Percentiles rank a stretch among this genome's conserved stretches.
Evolutionary conservation across 1,140 invertebrate species (phyloP).

Genomic region (Doryteuthis pealeii): DNA sequence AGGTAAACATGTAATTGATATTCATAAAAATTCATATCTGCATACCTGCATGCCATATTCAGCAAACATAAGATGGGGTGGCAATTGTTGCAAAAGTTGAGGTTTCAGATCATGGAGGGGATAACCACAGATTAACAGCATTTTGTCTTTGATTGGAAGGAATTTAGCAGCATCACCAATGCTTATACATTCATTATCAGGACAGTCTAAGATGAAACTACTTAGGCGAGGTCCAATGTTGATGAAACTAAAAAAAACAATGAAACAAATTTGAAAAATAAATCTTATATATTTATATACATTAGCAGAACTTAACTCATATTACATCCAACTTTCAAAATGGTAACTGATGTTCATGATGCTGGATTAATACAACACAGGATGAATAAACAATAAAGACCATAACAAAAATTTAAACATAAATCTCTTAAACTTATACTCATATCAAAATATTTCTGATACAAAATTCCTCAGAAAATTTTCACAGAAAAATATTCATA

Average conservation of each 20-base stretch:
- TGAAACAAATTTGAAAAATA: slow-evolving; percentile 9
- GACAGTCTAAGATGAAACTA: slow-evolving; percentile 64
- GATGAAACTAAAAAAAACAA: slow-evolving; percentile 60
- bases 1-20: no score
- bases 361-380: no score
- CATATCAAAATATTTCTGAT: no score
- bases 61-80: slow-evolving; percentile 67
- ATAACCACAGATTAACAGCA: slow-evolving; percentile 65
- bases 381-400: no score
- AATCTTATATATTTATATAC: neutral
- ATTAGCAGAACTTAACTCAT: neutral
- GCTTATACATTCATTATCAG: slow-evolving; percentile 59
- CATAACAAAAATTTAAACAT: no score
- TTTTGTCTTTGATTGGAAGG: slow-evolving; percentile 64
- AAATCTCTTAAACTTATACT: no score
- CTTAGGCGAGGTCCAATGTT: slow-evolving; percentile 68
- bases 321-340: neutral
- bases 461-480: no score
- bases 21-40: no score
- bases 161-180: slow-evolving; percentile 57
- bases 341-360: neutral
- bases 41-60: slow-evolving; percentile 69
- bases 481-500: no score
- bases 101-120: slow-evolving; percentile 46
- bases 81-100: slow-evolving; percentile 56